Evolutionary conservation across 1,140 invertebrate genomes (phyloP).

Genomic region (Danaus plexippus): DNA sequence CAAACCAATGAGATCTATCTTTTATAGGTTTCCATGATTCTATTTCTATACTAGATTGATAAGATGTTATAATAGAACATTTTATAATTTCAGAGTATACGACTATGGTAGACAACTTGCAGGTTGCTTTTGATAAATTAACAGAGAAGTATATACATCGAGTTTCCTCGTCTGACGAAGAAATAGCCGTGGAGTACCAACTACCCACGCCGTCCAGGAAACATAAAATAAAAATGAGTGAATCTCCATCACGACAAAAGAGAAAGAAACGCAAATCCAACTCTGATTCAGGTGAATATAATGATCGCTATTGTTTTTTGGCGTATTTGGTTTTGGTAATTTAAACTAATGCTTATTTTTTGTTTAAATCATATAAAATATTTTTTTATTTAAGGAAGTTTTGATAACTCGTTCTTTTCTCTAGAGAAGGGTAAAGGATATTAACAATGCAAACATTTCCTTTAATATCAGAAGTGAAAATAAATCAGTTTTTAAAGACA

Average conservation of each 20-base stretch:
- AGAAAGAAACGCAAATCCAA: slow-evolving; percentile 58
- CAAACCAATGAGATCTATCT: too few relatives aligned
- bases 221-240: slow-evolving; percentile 56
- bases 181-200: slow-evolving; percentile 77
- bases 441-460: too few relatives aligned
- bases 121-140: slow-evolving; percentile 83
- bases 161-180: slow-evolving; percentile 84
- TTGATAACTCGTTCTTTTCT: too few relatives aligned
- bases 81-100: slow-evolving; percentile 81
- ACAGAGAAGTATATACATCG: slow-evolving; percentile 86
- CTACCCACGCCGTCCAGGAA: slow-evolving; percentile 69
- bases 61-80: too few relatives aligned
- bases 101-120: slow-evolving; percentile 87
- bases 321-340: not conserved
- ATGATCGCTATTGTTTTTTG: not conserved
- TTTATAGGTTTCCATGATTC: too few relatives aligned
- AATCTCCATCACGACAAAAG: slow-evolving; percentile 51
- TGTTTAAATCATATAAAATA: too few relatives aligned
- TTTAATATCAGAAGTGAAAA: too few relatives aligned
- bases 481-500: too few relatives aligned
- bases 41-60: too few relatives aligned
- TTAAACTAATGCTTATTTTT: too few relatives aligned
- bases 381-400: too few relatives aligned
- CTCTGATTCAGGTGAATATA: slow-evolving; percentile 35
- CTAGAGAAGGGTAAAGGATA: too few relatives aligned